Conservation (phyloP, 2,113 vertebrate species). For the Plotosus lineatus region DNA sequence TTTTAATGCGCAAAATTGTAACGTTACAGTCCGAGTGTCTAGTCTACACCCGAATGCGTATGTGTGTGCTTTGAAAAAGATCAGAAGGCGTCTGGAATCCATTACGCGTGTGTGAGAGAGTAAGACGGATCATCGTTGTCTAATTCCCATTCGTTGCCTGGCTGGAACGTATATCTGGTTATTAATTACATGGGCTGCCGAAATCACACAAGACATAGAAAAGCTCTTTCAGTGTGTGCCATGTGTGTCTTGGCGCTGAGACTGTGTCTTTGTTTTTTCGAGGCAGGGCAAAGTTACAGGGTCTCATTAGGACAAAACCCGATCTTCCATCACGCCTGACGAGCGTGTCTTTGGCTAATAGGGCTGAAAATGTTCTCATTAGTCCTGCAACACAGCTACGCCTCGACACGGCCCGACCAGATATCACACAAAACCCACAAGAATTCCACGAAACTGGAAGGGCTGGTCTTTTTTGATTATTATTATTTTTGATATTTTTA, state of each 20-base stretch:
- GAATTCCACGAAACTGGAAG: not conserved
- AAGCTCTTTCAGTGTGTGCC: constrained; percentile 37
- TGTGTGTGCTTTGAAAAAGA: constrained; percentile 1
- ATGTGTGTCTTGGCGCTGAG: constrained; percentile 46
- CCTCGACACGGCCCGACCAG: constrained; percentile 16
- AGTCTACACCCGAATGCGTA: not conserved
- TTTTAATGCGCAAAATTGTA: not conserved
- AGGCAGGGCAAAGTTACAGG: constrained; percentile 33
- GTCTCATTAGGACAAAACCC: constrained; percentile 44
- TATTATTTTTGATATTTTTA: too few species aligned
- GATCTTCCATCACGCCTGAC: constrained; percentile 41
- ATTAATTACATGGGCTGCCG: constrained; percentile 37
- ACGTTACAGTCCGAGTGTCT: constrained; percentile 1
- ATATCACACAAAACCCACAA: constrained; percentile 5
- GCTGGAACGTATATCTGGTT: constrained; percentile 39
- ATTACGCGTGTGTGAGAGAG: constrained; percentile 16
- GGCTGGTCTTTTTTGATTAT: not conserved
- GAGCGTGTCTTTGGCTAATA: constrained; percentile 45
- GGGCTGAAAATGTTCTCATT: constrained; percentile 34
- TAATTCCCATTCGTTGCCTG: constrained; percentile 29
- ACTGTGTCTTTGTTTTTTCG: constrained; percentile 38
- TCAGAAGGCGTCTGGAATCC: constrained; percentile 36
- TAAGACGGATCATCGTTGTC: constrained; percentile 42
- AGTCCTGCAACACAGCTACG: constrained; percentile 10
- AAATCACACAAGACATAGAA: constrained; percentile 41